Evolutionary conservation across 2,797 vertebrate species (phyloP).

Genomic region (Poecilia velifera): DNA sequence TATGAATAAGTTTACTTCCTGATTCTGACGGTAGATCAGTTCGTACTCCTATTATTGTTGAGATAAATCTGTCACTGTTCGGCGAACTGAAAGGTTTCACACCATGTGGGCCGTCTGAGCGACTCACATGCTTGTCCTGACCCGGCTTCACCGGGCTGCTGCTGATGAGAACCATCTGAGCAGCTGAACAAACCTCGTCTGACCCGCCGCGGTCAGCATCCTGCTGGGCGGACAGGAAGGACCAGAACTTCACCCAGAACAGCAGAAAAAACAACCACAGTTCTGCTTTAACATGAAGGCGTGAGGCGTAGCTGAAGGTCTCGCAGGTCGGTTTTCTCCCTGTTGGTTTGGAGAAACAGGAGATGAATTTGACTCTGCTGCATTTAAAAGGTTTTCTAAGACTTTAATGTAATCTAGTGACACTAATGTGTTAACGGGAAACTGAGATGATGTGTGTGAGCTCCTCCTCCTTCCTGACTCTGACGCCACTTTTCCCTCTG

Average conservation of each 20-base stretch:
- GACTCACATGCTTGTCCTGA: neutral
- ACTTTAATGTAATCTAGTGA: neutral
- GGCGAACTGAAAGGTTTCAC: neutral
- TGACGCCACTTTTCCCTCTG: conserved; percentile 4
- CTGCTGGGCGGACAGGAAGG: neutral
- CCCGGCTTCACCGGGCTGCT: neutral
- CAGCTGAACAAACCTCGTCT: conserved; percentile 11
- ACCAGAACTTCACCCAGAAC: neutral
- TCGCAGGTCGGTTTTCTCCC: neutral
- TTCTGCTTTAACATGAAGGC: no score
- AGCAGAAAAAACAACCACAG: neutral
- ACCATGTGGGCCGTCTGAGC: neutral
- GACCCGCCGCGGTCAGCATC: neutral
- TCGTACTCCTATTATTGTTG: neutral
- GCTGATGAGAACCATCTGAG: neutral
- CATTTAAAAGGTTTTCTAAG: neutral
- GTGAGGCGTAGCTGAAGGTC: neutral
- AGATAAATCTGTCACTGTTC: neutral
- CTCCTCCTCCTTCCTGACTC: neutral
- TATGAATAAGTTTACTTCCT: neutral
- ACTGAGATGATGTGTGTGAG: neutral
- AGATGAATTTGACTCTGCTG: neutral
- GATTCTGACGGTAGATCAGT: neutral
- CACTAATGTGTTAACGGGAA: neutral
- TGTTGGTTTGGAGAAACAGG: neutral